Conservation (phyloP, 2,113 vertebrate species). For the Agapornis roseicollis region DNA sequence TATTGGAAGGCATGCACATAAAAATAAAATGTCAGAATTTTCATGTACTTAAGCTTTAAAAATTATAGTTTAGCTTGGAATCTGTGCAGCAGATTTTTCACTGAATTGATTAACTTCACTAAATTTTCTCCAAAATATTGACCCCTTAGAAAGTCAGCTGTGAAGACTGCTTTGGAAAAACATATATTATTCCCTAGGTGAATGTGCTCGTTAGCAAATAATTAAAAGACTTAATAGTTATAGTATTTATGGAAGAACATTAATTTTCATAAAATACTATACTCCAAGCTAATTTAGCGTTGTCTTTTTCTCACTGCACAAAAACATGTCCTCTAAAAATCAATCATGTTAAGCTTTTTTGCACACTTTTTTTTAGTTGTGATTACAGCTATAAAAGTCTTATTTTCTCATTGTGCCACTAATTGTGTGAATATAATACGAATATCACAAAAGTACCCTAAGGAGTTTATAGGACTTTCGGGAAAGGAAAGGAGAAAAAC, state of each 20-base stretch:
- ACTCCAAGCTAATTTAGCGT: not conserved
- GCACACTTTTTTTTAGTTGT: not conserved
- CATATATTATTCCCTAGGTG: not conserved
- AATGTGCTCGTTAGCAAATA: not conserved
- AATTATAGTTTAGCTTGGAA: not conserved
- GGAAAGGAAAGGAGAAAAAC: not conserved
- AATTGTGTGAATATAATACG: not conserved
- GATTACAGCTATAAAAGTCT: not conserved
- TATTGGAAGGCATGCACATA: not conserved
- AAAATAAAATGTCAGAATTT: not conserved
- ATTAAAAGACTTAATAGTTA: not conserved
- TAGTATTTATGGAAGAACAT: not conserved
- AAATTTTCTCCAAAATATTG: not conserved
- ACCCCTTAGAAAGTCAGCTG: not conserved
- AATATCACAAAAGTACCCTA: not conserved
- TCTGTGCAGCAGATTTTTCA: not conserved
- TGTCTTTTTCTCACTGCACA: not conserved
- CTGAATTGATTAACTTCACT: not conserved
- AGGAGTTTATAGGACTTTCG: not conserved
- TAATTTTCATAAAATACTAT: not conserved
- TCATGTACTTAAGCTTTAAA: not conserved
- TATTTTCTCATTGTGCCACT: not conserved
- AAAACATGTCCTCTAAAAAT: not conserved
- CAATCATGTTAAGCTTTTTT: rapidly evolving
- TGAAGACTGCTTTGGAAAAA: not conserved